Evolutionary conservation across 2,113 vertebrate genomes (phyloP), one percentile per base, ranked within the genome.

Genomic region (Propithecus coquereli): DNA sequence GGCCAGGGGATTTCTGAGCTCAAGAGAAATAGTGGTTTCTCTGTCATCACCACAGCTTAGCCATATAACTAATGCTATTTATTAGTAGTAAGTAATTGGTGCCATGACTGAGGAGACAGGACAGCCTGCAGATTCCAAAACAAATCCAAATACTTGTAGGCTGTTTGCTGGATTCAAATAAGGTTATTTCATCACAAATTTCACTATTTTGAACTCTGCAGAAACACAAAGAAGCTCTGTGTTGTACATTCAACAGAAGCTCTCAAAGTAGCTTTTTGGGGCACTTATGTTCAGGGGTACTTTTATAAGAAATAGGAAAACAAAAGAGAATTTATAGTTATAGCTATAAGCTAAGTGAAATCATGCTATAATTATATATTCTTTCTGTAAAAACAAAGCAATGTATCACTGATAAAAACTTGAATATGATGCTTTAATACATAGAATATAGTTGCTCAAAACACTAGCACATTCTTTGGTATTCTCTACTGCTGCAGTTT

Each of bases 381-480:
- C 37, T 94, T 82, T 63, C 43, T 83, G n/a, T 50, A 77, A 23
- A 79, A 73, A 40, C 34, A 86, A 89, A 94, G 25, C 68, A 96
- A 84, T 50, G 2, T 37, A 40, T 54, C 47, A 32, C 27, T 54
- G 50, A 86, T 81, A 61, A 96, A 94, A 45, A 68, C 16, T 8
- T 87, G 68, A 81, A 37, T 23, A 22, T 32, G 20, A 77, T 74
- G 3, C 7, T n/a, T 91, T 74, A 90, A 59, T 20, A 94, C 3
- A 18, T 20, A 57, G 32, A 93, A 25, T 30, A 37, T 1, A 32
- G 13, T 20, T 77, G 63, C 13, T 84, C 70, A 77, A 71, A 84
- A 57, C 12, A 37, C 43, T 27, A 82, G 9, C 16, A 27, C 14
- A 14, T 86, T 94, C 84, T 94, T 68, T 45, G 45, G 40, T 4